Conservation (phyloP, 1,140 invertebrate genomes). For the Drosophila setifemur region DNA sequence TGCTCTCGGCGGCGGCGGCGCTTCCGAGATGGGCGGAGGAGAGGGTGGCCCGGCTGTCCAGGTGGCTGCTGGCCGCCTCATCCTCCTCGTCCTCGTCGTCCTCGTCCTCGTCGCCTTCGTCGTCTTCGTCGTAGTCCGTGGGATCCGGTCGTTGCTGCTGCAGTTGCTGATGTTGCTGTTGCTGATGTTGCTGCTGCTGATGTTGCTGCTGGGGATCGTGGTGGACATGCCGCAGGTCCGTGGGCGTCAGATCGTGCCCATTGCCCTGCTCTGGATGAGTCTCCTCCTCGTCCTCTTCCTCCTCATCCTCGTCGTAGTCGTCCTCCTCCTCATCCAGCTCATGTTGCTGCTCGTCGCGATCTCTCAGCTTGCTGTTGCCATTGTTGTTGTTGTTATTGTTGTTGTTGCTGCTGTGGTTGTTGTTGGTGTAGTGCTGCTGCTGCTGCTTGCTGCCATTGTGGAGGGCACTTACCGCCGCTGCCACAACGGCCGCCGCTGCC, state of each 20-base stretch:
- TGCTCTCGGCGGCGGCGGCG: conserved; percentile 44
- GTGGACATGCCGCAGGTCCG: conserved; percentile 52
- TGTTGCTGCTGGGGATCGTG: conserved; percentile 20
- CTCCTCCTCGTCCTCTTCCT: conserved; percentile 45
- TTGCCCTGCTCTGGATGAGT: conserved; percentile 35
- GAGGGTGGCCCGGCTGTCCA: conserved; percentile 41
- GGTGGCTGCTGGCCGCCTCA: conserved; percentile 49
- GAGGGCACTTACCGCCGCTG: conserved; percentile 59
- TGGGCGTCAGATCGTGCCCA: conserved; percentile 26
- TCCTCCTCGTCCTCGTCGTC: conserved; percentile 49
- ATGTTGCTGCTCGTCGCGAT: conserved; percentile 18
- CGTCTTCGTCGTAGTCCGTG: conserved; percentile 53
- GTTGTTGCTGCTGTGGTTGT: conserved; percentile 28
- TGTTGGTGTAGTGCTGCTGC: conserved; percentile 29
- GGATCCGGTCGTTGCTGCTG: conserved; percentile 24
- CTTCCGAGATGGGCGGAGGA: conserved; percentile 48
- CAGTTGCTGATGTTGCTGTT: conserved; percentile 6
- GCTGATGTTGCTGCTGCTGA: conserved; percentile 17
- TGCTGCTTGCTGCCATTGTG: conserved; percentile 66
- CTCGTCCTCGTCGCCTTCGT: conserved; percentile 53
- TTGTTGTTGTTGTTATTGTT: no score
- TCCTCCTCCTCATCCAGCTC: conserved; percentile 50
- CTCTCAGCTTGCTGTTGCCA: conserved; percentile 14
- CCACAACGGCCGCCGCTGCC: conserved; percentile 59
- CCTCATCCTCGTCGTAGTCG: conserved; percentile 52